Conservation (phyloP, 2,113 vertebrate species). For the Erythrocercus mccallii region DNA sequence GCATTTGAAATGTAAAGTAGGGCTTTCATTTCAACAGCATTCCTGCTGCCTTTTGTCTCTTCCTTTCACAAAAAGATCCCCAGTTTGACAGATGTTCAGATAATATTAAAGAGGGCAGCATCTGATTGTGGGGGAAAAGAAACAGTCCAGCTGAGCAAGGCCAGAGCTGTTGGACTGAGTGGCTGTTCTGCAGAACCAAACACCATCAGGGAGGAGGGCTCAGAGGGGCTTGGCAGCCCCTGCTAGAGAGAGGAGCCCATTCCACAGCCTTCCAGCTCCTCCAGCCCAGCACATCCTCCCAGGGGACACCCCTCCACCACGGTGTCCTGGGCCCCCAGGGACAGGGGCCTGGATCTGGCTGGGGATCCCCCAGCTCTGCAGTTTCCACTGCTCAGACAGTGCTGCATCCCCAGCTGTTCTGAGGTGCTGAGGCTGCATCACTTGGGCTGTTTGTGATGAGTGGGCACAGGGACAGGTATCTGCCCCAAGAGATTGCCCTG, state of each 20-base stretch:
- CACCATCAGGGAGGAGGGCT: fast-evolving
- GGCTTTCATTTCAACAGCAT: conserved; percentile 40
- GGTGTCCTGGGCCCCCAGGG: fast-evolving
- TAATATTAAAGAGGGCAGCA: not conserved
- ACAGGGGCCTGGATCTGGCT: not conserved
- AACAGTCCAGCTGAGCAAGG: not conserved
- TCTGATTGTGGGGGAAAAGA: not conserved
- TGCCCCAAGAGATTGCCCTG: not conserved
- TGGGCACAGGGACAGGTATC: not conserved
- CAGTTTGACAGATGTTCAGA: conserved; percentile 32
- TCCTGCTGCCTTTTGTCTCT: conserved; percentile 42
- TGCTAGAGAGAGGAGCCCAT: not conserved
- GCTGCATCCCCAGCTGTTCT: fast-evolving
- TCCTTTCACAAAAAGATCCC: conserved; percentile 18
- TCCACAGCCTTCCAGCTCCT: not conserved
- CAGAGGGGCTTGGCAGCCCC: not conserved
- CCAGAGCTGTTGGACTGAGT: not conserved
- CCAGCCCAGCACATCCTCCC: not conserved
- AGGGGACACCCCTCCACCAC: not conserved
- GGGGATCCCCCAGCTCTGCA: not conserved
- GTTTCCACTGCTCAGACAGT: not conserved
- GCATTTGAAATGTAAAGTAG: conserved; percentile 55
- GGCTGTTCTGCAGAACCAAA: not conserved
- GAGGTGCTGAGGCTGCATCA: not conserved
- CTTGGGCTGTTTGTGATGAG: fast-evolving